These are phyloP conservation scores for Calliphora vicina DNA, from an alignment of 1,140 invertebrate genomes.

Conservation along the genomic window DNA sequence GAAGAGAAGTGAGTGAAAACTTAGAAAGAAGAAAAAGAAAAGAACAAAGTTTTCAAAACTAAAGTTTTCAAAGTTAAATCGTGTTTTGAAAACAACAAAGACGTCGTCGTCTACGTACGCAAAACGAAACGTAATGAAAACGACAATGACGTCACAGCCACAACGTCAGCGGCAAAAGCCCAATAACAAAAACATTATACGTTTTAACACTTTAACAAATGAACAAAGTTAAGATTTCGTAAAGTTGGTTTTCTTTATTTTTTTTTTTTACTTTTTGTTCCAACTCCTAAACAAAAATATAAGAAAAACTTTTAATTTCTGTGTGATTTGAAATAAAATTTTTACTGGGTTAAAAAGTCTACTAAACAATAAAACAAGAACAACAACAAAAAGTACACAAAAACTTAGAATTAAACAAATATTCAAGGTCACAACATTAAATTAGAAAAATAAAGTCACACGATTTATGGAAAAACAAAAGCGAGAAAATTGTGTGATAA, in stretches of 20 bases:
- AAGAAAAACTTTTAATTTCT: background rate
- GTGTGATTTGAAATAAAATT: slow-evolving; percentile 1
- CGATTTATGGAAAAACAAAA: background rate
- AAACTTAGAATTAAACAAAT: background rate
- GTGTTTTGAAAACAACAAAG: slow-evolving; percentile 19
- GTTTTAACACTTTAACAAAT: slow-evolving; percentile 32
- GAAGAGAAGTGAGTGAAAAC: slow-evolving; percentile 9
- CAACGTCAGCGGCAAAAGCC: background rate
- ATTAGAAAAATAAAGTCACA: background rate
- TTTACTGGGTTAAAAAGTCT: slow-evolving; percentile 3
- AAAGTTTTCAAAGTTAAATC: slow-evolving; percentile 31
- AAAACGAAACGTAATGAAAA: background rate
- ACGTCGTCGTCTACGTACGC: background rate
- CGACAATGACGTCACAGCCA: background rate
- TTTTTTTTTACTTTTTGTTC: no score
- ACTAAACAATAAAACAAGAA: background rate
- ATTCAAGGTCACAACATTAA: slow-evolving; percentile 13
- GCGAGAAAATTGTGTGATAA: background rate
- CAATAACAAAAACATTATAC: background rate
- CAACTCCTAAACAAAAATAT: background rate
- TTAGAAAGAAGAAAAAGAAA: background rate
- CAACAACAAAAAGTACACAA: background rate
- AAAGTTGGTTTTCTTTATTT: background rate
- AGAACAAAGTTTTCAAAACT: slow-evolving; percentile 23
- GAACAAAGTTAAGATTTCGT: background rate